A percentile compares a stretch with the other conserved stretches of the same genome.
phyloP scores from a whole-genome alignment of 2,888 invertebrate species.

The Drosophila maculinotata region DNA sequence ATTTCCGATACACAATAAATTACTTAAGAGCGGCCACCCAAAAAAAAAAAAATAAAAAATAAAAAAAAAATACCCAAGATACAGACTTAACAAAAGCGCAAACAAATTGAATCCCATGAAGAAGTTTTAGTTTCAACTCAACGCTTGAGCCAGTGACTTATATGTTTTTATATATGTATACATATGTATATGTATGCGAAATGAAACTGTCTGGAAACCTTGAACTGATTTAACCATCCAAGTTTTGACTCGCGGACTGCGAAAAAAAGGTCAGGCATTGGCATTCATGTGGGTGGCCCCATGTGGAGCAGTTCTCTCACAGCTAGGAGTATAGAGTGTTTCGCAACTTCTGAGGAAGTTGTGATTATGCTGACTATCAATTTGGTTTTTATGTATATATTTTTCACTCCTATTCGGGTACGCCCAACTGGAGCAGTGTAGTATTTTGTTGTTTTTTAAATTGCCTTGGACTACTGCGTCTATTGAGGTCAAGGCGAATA shows the following conservation, averaged over 20 bases:
- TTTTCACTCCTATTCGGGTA: not conserved
- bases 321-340: constrained; percentile 26
- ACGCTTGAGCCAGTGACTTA: constrained; percentile 29
- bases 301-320: constrained; percentile 42
- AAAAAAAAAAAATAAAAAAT: constrained; percentile 26
- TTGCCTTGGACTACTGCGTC: constrained; percentile 1
- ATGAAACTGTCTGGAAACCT: constrained; percentile 46
- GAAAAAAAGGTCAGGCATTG: constrained; percentile 55
- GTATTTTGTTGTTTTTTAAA: not conserved
- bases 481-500: constrained; percentile 36
- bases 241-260: constrained; percentile 16
- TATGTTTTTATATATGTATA: constrained; percentile 40
- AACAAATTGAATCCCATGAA: constrained; percentile 43
- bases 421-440: too few species aligned
- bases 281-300: constrained; percentile 72
- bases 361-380: constrained; percentile 26
- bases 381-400: constrained; percentile 5
- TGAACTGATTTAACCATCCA: constrained; percentile 56
- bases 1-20: constrained; percentile 82
- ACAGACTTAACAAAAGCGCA: constrained; percentile 64
- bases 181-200: constrained; percentile 33
- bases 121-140: constrained; percentile 48
- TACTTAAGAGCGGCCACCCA: constrained; percentile 73
- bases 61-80: constrained; percentile 22
- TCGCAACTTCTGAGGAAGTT: constrained; percentile 43